These are phyloP conservation scores for Ochropacha duplaris DNA, from an alignment of 2,888 invertebrate species.

Conservation along the genomic window DNA sequence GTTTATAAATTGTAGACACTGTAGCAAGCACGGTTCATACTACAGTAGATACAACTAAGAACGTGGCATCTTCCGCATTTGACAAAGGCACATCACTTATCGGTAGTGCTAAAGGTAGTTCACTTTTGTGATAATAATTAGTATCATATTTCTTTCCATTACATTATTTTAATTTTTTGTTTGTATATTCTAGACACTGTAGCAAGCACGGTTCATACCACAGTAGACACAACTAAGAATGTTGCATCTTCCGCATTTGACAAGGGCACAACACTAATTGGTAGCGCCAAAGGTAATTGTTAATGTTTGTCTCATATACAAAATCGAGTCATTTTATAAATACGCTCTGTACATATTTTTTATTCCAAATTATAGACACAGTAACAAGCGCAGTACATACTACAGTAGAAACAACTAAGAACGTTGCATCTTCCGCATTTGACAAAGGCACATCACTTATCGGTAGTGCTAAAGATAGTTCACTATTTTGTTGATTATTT, in stretches of 20 bases:
- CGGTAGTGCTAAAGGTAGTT: slow-evolving; percentile 28
- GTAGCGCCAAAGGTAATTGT: slow-evolving; percentile 27
- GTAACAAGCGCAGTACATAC: slow-evolving; percentile 40
- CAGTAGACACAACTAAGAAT: slow-evolving; percentile 48
- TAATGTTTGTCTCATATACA: neutral
- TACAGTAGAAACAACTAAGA: slow-evolving; percentile 53
- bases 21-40: slow-evolving; percentile 36
- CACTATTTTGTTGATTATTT: slow-evolving; percentile 5
- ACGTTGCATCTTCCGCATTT: slow-evolving; percentile 45
- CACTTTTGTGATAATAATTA: neutral
- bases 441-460: slow-evolving; percentile 45
- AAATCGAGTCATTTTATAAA: neutral
- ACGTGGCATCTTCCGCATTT: slow-evolving; percentile 34
- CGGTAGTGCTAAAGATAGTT: slow-evolving; percentile 42
- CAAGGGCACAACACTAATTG: slow-evolving; percentile 38
- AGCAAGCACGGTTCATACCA: slow-evolving; percentile 34
- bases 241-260: slow-evolving; percentile 38
- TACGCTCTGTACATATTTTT: no score
- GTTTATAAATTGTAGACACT: slow-evolving; percentile 28
- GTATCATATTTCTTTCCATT: neutral
- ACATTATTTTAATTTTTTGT: neutral
- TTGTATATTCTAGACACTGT: slow-evolving; percentile 32
- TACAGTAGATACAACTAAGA: slow-evolving; percentile 49
- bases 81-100: slow-evolving; percentile 40
- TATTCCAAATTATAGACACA: slow-evolving; percentile 33